Evolutionary conservation across 2,797 vertebrate species (phyloP), one percentile per base, ranked within the genome.

Genomic region (Denticeps clupeoides): DNA sequence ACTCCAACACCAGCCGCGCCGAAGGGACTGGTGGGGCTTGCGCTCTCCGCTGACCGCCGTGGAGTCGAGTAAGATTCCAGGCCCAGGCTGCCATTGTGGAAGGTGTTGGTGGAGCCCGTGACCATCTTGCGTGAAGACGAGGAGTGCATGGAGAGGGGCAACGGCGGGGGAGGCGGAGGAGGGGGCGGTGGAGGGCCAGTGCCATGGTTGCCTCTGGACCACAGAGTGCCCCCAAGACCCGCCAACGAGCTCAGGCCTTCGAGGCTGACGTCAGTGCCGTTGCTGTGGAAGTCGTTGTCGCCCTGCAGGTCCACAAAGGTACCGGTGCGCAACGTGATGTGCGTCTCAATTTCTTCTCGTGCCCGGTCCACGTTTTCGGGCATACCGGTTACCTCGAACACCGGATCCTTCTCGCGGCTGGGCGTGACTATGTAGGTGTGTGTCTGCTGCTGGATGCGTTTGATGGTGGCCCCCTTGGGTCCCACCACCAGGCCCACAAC

Each of bases 391-490:
- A 98, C 94, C 26, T 96, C 94, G 0, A 98, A 97, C 56, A 97
- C 89, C 0, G 94, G 94, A 65, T 97, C 94, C 56, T 96, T 97
- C 79, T 97, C 92, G 1, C 94, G 83, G 49, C 91, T 94, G 0
- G 94, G 93, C 0, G 93, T 98, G 48, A 97, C 92, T 1, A 98
- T 98, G 79, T 98, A 98, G 0, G 94, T 98, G 78, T 98, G 94
- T 0, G 93, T 97, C 71, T 89, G 89, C 73, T 98, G 94, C 76
- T 98, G 94, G 68, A 97, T 97, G 49, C 92, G 85, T 66, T 97
- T 97, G 77, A 98, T 96, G 7, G 94, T 97, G 48, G 93, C 94
- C 1, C 94, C 94, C 61, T 97, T 97, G 25, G 94, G 93, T 3
- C 94, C 94, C 37, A 97, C 93, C 25, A 97, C 94, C 55, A 98